Conservation (phyloP, 1,140 invertebrate genomes). For the Scylla paramamosain region DNA sequence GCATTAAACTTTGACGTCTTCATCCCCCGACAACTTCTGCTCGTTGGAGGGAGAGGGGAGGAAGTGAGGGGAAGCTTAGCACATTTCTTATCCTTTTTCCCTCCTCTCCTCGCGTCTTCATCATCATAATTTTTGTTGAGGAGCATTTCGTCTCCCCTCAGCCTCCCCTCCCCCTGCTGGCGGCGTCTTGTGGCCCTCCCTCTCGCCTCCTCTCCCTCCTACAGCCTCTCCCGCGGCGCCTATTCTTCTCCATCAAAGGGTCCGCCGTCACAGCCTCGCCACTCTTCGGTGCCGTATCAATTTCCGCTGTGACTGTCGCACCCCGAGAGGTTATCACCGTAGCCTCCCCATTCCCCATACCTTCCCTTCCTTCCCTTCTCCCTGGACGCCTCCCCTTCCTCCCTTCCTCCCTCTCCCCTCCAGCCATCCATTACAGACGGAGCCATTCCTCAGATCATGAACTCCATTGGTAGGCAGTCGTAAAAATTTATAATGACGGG, state of each 20-base stretch:
- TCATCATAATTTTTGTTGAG: constrained; percentile 10
- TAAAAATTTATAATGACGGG: constrained; percentile 44
- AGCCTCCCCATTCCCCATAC: no score
- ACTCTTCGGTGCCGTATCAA: neutral
- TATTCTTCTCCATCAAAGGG: constrained; percentile 26
- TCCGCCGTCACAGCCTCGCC: neutral
- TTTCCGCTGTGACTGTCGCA: constrained; percentile 5
- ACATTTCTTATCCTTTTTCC: neutral
- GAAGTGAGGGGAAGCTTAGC: neutral
- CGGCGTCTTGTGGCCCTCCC: neutral
- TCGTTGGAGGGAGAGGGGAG: constrained; percentile 31
- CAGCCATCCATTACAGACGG: constrained; percentile 32
- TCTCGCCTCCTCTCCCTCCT: neutral
- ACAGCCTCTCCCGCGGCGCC: neutral
- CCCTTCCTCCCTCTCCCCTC: neutral
- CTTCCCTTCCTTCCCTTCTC: neutral
- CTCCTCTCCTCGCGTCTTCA: neutral
- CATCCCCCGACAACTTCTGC: constrained; percentile 34
- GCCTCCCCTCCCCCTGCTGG: neutral
- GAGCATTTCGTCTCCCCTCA: neutral
- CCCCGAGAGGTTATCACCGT: neutral
- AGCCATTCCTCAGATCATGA: constrained; percentile 48
- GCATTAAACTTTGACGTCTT: constrained; percentile 53
- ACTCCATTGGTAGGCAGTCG: constrained; percentile 12
- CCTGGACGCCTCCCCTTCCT: neutral